Conservation (phyloP, 2,888 invertebrate genomes). For the Agrypnus murinus region DNA sequence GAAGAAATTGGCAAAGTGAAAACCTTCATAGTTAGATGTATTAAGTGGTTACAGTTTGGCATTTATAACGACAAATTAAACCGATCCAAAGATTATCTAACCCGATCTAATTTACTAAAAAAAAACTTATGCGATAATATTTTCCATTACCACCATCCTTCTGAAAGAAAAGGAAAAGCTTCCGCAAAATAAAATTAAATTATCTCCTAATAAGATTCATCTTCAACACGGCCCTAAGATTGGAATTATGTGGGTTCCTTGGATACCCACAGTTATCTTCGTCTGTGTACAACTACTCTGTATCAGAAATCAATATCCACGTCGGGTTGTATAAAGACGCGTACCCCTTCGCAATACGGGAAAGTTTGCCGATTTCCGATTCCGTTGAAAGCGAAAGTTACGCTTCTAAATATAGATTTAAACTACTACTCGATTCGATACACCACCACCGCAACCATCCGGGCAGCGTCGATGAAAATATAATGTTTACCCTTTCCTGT, state of each 20-base stretch:
- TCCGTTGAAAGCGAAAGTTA: conserved; percentile 41
- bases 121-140: too few species aligned
- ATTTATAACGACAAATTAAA: too few species aligned
- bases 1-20: too few species aligned
- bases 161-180: background rate
- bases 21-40: too few species aligned
- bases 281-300: conserved; percentile 27
- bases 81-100: too few species aligned
- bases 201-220: background rate
- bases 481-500: background rate
- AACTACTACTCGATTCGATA: conserved; percentile 28
- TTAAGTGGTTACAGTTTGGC: too few species aligned
- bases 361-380: conserved; percentile 41
- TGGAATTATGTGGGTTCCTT: conserved; percentile 40
- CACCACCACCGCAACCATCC: conserved; percentile 17
- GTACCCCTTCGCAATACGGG: conserved; percentile 36
- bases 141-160: too few species aligned
- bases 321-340: conserved; percentile 42
- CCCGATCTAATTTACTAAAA: too few species aligned
- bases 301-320: conserved; percentile 47
- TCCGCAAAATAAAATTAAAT: background rate
- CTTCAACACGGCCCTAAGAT: conserved; percentile 2
- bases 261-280: conserved; percentile 40
- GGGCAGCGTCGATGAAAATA: conserved; percentile 18
- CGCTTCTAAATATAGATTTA: conserved; percentile 39